phyloP scores from a whole-genome alignment of 2,113 vertebrate genomes.

The Piliocolobus tephrosceles region DNA sequence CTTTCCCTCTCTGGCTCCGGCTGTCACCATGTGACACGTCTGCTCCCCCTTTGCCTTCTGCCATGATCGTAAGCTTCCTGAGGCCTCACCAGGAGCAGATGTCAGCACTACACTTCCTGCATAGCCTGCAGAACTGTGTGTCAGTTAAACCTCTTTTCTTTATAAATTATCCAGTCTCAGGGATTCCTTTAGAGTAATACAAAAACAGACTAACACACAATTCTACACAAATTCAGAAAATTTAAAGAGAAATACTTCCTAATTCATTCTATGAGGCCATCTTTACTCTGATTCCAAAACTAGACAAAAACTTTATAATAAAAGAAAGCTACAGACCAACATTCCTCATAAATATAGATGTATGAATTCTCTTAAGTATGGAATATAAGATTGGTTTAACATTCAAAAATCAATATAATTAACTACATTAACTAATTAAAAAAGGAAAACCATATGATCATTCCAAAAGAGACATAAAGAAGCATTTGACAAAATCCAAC shows the following conservation, averaged over 20 bases:
- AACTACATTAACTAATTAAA: background rate
- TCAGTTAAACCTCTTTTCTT: no score
- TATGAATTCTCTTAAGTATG: background rate
- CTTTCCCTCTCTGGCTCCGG: no score
- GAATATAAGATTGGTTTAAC: background rate
- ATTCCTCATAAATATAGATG: background rate
- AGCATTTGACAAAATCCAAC: background rate
- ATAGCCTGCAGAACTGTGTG: no score
- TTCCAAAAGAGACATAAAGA: background rate
- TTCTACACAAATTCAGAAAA: background rate
- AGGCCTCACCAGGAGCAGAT: no score
- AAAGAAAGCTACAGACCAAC: background rate
- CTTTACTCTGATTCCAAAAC: background rate
- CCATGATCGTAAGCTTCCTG: no score
- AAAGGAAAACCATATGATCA: background rate
- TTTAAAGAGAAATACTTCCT: background rate
- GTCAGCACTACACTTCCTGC: no score
- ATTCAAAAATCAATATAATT: background rate
- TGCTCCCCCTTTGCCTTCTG: no score
- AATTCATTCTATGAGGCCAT: background rate
- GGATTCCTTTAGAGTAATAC: no score
- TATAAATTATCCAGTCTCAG: no score
- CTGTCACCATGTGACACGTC: no score
- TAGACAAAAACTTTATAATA: background rate
- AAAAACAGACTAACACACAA: no score